phyloP scores from a whole-genome alignment of 2,888 invertebrate genomes.

The Pyrocoelia pectoralis region DNA sequence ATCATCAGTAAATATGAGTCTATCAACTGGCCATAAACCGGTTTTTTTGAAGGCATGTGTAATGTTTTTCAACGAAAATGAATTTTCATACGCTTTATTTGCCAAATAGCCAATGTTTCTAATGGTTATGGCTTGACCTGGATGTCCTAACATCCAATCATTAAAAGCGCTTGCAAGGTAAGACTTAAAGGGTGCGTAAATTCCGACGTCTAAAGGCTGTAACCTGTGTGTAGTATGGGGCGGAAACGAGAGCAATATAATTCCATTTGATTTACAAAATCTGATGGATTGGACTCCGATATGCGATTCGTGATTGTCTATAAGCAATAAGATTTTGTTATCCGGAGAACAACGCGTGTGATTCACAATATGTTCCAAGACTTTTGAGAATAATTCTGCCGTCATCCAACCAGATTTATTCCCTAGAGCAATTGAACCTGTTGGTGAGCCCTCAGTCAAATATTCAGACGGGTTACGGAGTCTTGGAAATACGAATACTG shows the following conservation, averaged over 20 bases:
- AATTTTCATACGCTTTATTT: slow-evolving; percentile 25
- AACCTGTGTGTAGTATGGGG: slow-evolving; percentile 27
- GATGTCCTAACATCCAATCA: slow-evolving; percentile 24
- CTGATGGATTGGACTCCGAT: slow-evolving; percentile 34
- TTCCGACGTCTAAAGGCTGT: slow-evolving; percentile 34
- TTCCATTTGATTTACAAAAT: slow-evolving; percentile 47
- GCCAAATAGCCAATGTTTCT: slow-evolving; percentile 26
- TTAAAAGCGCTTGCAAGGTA: slow-evolving; percentile 26
- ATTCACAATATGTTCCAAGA: slow-evolving; percentile 43
- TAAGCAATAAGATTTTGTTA: slow-evolving; percentile 22
- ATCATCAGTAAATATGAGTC: slow-evolving; percentile 16
- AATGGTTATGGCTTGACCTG: slow-evolving; percentile 24
- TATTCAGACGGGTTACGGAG: slow-evolving; percentile 21
- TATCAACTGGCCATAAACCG: slow-evolving; percentile 25
- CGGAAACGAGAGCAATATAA: slow-evolving; percentile 36
- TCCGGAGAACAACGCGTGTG: slow-evolving; percentile 33
- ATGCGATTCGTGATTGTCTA: slow-evolving; percentile 30
- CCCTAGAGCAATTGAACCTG: slow-evolving; percentile 28
- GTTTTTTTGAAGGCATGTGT: slow-evolving; percentile 21
- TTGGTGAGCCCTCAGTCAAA: slow-evolving; percentile 35
- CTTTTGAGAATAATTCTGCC: no score
- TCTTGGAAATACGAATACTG: slow-evolving; percentile 20
- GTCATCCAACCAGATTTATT: slow-evolving; percentile 39
- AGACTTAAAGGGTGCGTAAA: slow-evolving; percentile 29
- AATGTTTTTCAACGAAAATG: slow-evolving; percentile 31